These are phyloP conservation scores for Hafferia zeledoni DNA, from an alignment of 2,797 vertebrate genomes.

Conservation along the genomic window DNA sequence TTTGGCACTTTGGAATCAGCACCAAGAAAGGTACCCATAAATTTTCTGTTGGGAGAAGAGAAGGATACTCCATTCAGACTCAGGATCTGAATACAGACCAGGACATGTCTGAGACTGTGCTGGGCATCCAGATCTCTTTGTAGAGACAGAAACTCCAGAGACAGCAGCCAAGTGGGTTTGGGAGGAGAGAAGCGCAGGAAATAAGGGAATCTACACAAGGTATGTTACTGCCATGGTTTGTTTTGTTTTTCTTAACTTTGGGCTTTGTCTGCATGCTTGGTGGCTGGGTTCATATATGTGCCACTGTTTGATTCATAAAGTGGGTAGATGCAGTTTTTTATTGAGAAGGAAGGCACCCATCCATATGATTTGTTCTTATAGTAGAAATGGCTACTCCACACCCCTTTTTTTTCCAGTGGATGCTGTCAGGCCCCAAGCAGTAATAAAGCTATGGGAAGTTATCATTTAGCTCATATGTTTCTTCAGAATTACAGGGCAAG, in stretches of 20 bases:
- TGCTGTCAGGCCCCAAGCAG: not conserved
- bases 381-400: not conserved
- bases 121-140: constrained; percentile 69
- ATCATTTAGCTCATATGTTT: not conserved
- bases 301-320: constrained; percentile 23
- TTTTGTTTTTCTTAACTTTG: constrained; percentile 67
- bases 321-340: constrained; percentile 23
- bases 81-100: constrained; percentile 69
- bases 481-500: not conserved
- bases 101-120: constrained; percentile 71
- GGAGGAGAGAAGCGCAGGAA: constrained; percentile 71
- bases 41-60: constrained; percentile 66
- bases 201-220: constrained; percentile 69
- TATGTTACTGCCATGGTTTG: constrained; percentile 66
- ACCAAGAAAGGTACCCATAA: constrained; percentile 59
- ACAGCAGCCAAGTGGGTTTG: constrained; percentile 74
- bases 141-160: constrained; percentile 72
- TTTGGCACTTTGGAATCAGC: constrained; percentile 66
- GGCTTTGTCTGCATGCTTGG: constrained; percentile 71
- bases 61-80: constrained; percentile 66
- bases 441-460: constrained; percentile 17
- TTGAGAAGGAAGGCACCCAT: constrained; percentile 32
- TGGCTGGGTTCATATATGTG: constrained; percentile 60
- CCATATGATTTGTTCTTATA: not conserved
- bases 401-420: not conserved